A percentile compares a stretch with the other conserved stretches of the same genome.
Conservation (phyloP, 2,113 vertebrate genomes). For the Alexandromys fortis region DNA sequence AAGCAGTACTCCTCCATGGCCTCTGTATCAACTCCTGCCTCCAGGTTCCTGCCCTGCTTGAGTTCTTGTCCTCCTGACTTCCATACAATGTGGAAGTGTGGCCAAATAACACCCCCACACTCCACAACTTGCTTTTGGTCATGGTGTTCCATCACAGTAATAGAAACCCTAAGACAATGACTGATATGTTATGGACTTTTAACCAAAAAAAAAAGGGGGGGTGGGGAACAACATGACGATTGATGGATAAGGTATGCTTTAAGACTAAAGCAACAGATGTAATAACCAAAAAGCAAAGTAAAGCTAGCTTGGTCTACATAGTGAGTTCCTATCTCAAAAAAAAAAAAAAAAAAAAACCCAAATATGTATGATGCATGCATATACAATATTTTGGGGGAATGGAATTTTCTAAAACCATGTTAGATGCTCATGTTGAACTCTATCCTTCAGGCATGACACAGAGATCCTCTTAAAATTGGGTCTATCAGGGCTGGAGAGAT, state of each 20-base stretch:
- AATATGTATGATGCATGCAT: background rate
- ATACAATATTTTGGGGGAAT: background rate
- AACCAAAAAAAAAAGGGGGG: background rate
- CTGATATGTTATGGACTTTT: background rate
- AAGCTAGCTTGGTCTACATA: background rate
- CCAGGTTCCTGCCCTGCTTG: background rate
- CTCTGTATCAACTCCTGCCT: background rate
- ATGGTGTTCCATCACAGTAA: background rate
- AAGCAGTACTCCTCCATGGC: background rate
- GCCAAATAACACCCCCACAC: background rate
- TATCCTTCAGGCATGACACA: background rate
- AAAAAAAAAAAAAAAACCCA: background rate
- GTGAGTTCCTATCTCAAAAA: background rate
- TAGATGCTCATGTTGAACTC: background rate
- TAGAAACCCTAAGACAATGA: background rate
- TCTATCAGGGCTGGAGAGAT: too few species aligned
- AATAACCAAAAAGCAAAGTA: background rate
- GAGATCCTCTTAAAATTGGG: too few species aligned
- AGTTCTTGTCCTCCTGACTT: background rate
- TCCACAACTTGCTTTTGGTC: background rate
- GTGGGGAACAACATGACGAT: background rate
- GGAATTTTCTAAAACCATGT: background rate
- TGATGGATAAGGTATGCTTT: background rate
- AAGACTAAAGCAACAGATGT: background rate
- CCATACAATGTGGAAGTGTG: background rate